phyloP scores from a whole-genome alignment of 1,140 invertebrate genomes.

The Saxidomus purpurata region DNA sequence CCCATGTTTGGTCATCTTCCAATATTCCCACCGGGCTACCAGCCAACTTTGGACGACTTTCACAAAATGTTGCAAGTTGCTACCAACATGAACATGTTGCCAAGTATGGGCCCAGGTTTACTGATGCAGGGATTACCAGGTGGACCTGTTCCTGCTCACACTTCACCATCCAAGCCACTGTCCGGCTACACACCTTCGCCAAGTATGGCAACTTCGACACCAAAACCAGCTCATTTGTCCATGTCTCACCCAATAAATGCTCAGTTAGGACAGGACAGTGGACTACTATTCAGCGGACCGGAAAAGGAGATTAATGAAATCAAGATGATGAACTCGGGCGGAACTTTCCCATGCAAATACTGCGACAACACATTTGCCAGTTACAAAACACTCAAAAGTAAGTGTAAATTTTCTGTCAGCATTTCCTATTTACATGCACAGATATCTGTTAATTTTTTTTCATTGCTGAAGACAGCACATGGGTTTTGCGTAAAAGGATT shows the following conservation, averaged over 20 bases:
- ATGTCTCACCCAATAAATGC: not conserved
- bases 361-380: conserved; percentile 95
- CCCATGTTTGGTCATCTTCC: conserved; percentile 62
- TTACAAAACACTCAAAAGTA: conserved; percentile 88
- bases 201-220: conserved; percentile 11
- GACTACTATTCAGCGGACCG: not conserved
- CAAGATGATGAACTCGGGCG: conserved; percentile 56
- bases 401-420: conserved; percentile 49
- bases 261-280: not conserved
- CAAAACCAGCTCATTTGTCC: conserved; percentile 34
- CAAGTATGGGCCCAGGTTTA: conserved; percentile 58
- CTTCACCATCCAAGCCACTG: conserved; percentile 20
- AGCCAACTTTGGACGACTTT: conserved; percentile 67
- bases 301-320: conserved; percentile 58
- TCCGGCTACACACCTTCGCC: not conserved
- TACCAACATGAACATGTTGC: conserved; percentile 66
- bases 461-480: too few relatives aligned
- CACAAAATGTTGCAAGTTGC: conserved; percentile 72
- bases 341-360: conserved; percentile 92
- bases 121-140: conserved; percentile 51
- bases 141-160: not conserved
- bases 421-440: too few relatives aligned
- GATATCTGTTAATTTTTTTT: too few relatives aligned
- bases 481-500: too few relatives aligned
- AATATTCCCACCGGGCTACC: conserved; percentile 43